A percentile compares a stretch with the other conserved stretches of the same genome.
Evolutionary conservation across 2,888 invertebrate genomes (phyloP).

Genomic region (Lumbricus terrestris): DNA sequence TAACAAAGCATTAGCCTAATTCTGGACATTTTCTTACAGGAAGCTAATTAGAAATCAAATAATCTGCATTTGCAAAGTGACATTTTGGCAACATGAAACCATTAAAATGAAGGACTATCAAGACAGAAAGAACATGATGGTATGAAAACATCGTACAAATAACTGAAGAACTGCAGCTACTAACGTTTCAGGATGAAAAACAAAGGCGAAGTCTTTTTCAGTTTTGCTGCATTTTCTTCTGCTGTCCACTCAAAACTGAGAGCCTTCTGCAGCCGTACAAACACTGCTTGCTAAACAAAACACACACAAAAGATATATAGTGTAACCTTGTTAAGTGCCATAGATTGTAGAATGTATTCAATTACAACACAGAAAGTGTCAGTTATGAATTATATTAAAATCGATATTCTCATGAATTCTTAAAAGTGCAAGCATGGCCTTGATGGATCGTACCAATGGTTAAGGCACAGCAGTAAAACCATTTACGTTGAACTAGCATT

Average conservation of each 20-base stretch:
- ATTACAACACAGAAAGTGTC: background rate
- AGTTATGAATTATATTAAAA: background rate
- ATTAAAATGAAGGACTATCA: background rate
- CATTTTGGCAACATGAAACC: background rate
- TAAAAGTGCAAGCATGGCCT: background rate
- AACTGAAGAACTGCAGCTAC: slow-evolving; percentile 24
- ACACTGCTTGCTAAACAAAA: slow-evolving; percentile 61
- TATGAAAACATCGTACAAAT: background rate
- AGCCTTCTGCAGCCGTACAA: slow-evolving; percentile 69
- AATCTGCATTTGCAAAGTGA: background rate
- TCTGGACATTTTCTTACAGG: background rate
- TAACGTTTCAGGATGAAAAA: slow-evolving; percentile 73
- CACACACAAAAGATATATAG: slow-evolving; percentile 24
- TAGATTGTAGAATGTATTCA: background rate
- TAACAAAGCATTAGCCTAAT: background rate
- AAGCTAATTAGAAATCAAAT: background rate
- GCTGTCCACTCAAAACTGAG: slow-evolving; percentile 69
- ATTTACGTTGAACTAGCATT: background rate
- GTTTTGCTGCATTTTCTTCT: slow-evolving; percentile 65
- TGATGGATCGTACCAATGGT: background rate
- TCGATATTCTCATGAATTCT: background rate
- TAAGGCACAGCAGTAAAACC: background rate
- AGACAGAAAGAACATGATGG: background rate
- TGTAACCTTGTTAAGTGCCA: background rate
- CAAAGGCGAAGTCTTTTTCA: slow-evolving; percentile 67